Percentiles rank a stretch among this genome's conserved stretches.
Conservation (phyloP, 2,888 invertebrate species). For the Lypha dubia region DNA sequence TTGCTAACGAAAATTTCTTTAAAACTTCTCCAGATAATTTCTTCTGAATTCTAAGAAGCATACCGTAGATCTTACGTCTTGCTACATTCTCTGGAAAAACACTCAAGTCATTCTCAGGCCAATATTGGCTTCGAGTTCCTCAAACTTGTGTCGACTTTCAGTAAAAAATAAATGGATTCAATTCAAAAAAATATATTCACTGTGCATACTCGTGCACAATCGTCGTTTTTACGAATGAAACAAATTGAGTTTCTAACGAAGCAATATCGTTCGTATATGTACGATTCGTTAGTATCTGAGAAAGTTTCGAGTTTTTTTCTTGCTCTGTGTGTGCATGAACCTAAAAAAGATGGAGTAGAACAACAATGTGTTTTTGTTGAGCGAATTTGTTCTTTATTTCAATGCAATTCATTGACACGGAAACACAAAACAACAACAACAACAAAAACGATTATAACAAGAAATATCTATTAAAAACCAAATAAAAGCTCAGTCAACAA, state of each 20-base stretch:
- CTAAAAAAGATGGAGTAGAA: constrained; percentile 28
- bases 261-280: neutral
- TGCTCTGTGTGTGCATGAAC: neutral
- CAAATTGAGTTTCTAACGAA: constrained; percentile 35
- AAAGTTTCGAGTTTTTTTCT: constrained; percentile 31
- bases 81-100: no score
- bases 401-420: constrained; percentile 73
- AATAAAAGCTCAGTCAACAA: constrained; percentile 54
- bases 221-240: constrained; percentile 4
- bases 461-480: constrained; percentile 39
- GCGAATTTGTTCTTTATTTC: constrained; percentile 58
- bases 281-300: neutral
- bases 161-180: neutral
- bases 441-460: constrained; percentile 40
- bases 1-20: no score
- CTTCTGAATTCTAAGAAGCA: no score
- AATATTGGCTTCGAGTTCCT: no score
- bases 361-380: constrained; percentile 51
- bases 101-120: no score
- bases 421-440: no score
- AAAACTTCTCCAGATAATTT: no score
- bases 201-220: neutral
- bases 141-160: neutral
- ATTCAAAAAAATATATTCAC: neutral
- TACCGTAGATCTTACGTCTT: no score